A percentile compares a stretch with the other conserved stretches of the same genome.
phyloP scores from a whole-genome alignment of 2,797 vertebrate species.

The Philypnodon macrostomus region DNA sequence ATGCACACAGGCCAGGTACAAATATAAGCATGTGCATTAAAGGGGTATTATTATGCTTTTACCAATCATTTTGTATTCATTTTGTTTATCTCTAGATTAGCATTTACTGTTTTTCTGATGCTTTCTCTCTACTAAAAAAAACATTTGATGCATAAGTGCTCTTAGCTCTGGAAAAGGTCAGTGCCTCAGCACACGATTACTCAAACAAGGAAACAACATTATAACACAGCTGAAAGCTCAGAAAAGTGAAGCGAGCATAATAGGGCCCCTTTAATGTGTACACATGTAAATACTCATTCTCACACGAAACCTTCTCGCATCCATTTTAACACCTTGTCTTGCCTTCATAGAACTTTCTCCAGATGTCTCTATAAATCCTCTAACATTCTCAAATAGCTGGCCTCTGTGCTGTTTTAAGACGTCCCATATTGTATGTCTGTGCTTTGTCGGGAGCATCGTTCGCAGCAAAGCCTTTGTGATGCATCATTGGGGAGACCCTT shows the following conservation, averaged over 20 bases:
- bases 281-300: slow-evolving; percentile 37
- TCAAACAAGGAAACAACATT: too few relatives aligned
- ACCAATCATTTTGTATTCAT: too few relatives aligned
- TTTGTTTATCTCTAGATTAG: too few relatives aligned
- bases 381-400: slow-evolving; percentile 3
- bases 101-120: too few relatives aligned
- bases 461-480: slow-evolving; percentile 15
- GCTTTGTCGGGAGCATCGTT: slow-evolving; percentile 35
- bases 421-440: slow-evolving; percentile 43
- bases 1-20: slow-evolving; percentile 55
- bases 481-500: slow-evolving; percentile 12
- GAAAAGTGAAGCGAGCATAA: too few relatives aligned
- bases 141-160: too few relatives aligned
- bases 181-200: too few relatives aligned
- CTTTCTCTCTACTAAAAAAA: too few relatives aligned
- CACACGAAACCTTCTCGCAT: slow-evolving; percentile 13
- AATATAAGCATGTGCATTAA: too few relatives aligned
- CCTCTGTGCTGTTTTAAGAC: slow-evolving; percentile 31
- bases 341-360: slow-evolving; percentile 11
- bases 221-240: too few relatives aligned
- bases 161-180: too few relatives aligned
- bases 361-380: slow-evolving; percentile 9
- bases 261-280: slow-evolving; percentile 49
- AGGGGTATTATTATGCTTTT: too few relatives aligned
- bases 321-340: slow-evolving; percentile 22